These are phyloP conservation scores for Hypotaenidia okinawae DNA, from an alignment of 2,797 vertebrate species.

Conservation along the genomic window DNA sequence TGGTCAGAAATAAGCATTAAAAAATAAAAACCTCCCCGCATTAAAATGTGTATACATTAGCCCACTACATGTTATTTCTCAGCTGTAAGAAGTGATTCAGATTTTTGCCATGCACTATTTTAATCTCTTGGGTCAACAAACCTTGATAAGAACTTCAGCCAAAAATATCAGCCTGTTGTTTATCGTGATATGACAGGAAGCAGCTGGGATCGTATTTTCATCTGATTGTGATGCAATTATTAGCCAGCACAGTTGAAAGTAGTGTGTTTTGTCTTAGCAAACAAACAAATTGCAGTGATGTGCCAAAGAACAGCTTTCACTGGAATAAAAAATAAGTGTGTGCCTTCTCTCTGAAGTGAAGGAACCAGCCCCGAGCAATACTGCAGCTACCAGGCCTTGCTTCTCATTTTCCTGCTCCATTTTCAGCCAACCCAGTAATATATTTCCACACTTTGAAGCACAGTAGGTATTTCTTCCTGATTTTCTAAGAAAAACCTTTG, in stretches of 20 bases:
- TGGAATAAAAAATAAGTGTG: background rate
- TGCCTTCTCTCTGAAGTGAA: background rate
- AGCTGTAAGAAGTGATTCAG: background rate
- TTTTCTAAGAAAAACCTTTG: slow-evolving; percentile 47
- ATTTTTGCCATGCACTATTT: slow-evolving; percentile 4
- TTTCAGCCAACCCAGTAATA: background rate
- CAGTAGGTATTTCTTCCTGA: background rate
- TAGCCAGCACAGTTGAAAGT: slow-evolving; percentile 9
- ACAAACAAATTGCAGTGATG: background rate
- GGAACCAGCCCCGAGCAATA: background rate
- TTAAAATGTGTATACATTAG: background rate
- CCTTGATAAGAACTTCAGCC: slow-evolving; percentile 11
- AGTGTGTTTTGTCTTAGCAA: background rate
- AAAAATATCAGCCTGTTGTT: background rate
- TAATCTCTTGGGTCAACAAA: slow-evolving; percentile 35
- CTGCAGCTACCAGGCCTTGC: background rate
- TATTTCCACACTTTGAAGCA: background rate
- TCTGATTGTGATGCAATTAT: slow-evolving; percentile 37
- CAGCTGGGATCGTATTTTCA: slow-evolving; percentile 56
- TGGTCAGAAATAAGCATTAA: slow-evolving; percentile 28
- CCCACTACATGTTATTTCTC: background rate
- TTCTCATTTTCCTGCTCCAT: background rate
- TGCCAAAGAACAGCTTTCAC: background rate
- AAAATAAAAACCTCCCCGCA: background rate
- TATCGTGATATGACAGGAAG: slow-evolving; percentile 21